A percentile compares a stretch with the other conserved stretches of the same genome.
phyloP scores from a whole-genome alignment of 1,140 invertebrate species.

The Platorchestia sp. region DNA sequence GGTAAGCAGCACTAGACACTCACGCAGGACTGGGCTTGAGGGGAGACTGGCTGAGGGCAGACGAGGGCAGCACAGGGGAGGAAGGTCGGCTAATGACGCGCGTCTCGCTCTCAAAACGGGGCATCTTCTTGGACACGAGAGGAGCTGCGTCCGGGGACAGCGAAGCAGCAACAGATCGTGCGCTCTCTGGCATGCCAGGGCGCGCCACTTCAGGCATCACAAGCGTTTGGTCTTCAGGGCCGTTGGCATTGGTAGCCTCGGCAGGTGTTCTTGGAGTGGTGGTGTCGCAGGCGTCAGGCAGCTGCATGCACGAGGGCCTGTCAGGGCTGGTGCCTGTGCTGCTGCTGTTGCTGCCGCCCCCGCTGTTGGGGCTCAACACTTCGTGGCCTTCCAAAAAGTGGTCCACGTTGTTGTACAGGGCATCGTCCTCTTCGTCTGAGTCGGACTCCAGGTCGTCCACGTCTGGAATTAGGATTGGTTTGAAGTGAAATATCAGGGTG shows the following conservation, averaged over 20 bases:
- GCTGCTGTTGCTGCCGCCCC: neutral
- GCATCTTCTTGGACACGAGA: neutral
- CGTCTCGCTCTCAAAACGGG: conserved; percentile 4
- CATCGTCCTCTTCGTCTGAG: conserved; percentile 26
- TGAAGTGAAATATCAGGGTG: neutral
- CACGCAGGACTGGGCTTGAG: neutral
- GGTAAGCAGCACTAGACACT: neutral
- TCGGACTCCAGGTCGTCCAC: conserved; percentile 8
- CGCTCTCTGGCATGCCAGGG: neutral
- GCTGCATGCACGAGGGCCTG: neutral
- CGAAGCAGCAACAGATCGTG: neutral
- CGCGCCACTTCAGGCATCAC: no score
- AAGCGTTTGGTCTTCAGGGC: neutral
- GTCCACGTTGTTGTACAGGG: neutral
- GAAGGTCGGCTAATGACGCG: neutral
- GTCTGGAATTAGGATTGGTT: neutral
- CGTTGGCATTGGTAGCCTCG: neutral
- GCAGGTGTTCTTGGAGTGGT: neutral
- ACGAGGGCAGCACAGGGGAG: conserved; percentile 11
- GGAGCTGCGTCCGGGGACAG: neutral
- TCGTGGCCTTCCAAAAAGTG: neutral
- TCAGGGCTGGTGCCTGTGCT: conserved; percentile 30
- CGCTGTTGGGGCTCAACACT: neutral
- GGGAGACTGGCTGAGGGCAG: conserved; percentile 10
- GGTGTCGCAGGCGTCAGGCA: neutral